Base-by-base conservation (phyloP, 2,113 vertebrate genomes). In the Mesembrinibis cayennensis region DNA sequence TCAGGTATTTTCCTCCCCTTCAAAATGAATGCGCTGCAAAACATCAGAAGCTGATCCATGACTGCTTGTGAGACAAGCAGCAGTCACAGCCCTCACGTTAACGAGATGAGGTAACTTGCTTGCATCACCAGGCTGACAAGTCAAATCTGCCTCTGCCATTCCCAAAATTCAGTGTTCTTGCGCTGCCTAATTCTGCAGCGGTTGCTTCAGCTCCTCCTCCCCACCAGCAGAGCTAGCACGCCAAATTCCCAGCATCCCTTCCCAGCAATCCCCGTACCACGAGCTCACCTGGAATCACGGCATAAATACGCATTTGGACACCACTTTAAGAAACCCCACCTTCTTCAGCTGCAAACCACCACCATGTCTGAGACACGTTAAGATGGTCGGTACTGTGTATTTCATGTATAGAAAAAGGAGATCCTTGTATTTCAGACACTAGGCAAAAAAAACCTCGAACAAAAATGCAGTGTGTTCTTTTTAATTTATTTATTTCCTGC, bases 361-460 rank as follows among this genome's bases (percentile, higher is more conserved):
- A 36, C 30, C 26, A 30, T 0, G 0, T 26, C 1, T 45, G 22
- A 90, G 50, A 38, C 6, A 4, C 0, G 2, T 7, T 20, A 26
- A 36, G 4, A 49, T 9, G 8, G 69, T 59, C 26, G 44, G 17
- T 44, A 47, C 17, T 58, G 52, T 72, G 25, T 38, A 42, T 47
- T 85, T 85, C 14, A 23, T 4, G 0, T 23, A 44, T 0, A 53
- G 36, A 40, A 40, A 87, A 78, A 44, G 34, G 16, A 92, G 36
- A 71, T 40, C 14, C 3, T 80, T 67, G 22, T 11, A 73, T 53
- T 82, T 86, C 44, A 55, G 89, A 30, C 15, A 38, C 4, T 12
- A 7, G 12, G 27, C 8, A 19, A 70, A 88, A 88, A 70, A 93
- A 91, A 72, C 1, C 7, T 42, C 72, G 44, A 73, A 71, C 34